These are phyloP conservation scores for Conistra vaccinii DNA, from an alignment of 2,888 invertebrate genomes.

Conservation along the genomic window DNA sequence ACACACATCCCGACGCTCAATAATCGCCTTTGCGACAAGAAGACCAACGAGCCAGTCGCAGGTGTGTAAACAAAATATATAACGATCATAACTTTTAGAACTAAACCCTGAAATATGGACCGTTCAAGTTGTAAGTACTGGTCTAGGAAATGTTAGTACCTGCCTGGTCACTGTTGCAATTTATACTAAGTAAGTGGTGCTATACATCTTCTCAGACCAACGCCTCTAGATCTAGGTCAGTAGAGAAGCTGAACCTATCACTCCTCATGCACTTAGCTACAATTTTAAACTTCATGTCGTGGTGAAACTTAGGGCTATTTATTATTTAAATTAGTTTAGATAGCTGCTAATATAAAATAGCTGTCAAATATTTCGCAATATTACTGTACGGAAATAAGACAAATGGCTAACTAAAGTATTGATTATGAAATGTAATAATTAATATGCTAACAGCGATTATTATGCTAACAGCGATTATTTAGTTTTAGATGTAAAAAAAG, in stretches of 20 bases:
- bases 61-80: slow-evolving; percentile 24
- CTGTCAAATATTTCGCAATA: no score
- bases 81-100: slow-evolving; percentile 31
- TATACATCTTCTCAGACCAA: slow-evolving; percentile 42
- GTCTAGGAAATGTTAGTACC: slow-evolving; percentile 44
- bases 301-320: background rate
- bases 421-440: no score
- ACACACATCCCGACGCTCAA: background rate
- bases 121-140: slow-evolving; percentile 37
- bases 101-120: slow-evolving; percentile 29
- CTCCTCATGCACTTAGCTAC: slow-evolving; percentile 31
- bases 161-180: slow-evolving; percentile 60
- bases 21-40: background rate
- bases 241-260: slow-evolving; percentile 35
- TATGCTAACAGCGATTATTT: no score
- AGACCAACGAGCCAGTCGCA: background rate
- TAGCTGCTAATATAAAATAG: no score
- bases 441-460: no score
- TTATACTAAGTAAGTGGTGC: slow-evolving; percentile 59
- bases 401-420: no score
- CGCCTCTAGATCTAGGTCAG: slow-evolving; percentile 50
- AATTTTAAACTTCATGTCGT: slow-evolving; percentile 17
- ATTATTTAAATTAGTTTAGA: background rate
- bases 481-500: no score
- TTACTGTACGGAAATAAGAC: no score